phyloP scores from a whole-genome alignment of 1,140 invertebrate genomes.

The Brachionus angularis region DNA sequence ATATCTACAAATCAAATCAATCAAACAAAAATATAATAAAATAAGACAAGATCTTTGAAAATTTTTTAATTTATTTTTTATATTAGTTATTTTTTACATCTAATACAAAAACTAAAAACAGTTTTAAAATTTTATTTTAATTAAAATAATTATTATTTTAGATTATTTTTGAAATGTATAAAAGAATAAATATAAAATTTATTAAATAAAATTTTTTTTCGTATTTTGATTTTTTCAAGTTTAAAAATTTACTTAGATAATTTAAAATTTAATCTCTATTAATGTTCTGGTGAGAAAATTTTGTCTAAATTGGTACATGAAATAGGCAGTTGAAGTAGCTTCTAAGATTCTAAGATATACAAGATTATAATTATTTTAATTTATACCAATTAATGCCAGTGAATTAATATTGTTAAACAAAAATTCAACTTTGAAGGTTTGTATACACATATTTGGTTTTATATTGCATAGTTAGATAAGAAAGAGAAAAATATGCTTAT shows the following conservation, averaged over 20 bases:
- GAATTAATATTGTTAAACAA: slow-evolving; percentile 46
- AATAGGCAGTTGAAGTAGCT: slow-evolving; percentile 61
- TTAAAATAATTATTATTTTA: too few species aligned
- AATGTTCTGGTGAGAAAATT: slow-evolving; percentile 71
- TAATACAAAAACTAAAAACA: too few species aligned
- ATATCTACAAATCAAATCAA: slow-evolving; percentile 44
- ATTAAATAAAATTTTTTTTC: too few species aligned
- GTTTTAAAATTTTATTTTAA: too few species aligned
- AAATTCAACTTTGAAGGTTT: slow-evolving; percentile 66
- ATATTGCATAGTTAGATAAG: slow-evolving; percentile 79
- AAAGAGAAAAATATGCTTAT: slow-evolving; percentile 70
- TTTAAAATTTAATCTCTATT: slow-evolving; percentile 71
- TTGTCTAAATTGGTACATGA: slow-evolving; percentile 66
- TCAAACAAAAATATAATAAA: background rate
- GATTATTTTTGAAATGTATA: too few species aligned
- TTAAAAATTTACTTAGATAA: slow-evolving; percentile 46
- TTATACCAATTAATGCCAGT: slow-evolving; percentile 61
- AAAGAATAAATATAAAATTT: too few species aligned
- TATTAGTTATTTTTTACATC: too few species aligned
- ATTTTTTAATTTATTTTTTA: background rate
- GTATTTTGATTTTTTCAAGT: slow-evolving; percentile 45
- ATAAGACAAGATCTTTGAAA: too few species aligned
- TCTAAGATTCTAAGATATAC: slow-evolving; percentile 66
- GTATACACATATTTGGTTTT: slow-evolving; percentile 78
- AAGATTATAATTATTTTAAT: slow-evolving; percentile 49